Conservation (phyloP, 2,888 invertebrate species). For the Agonopterix heracliana region DNA sequence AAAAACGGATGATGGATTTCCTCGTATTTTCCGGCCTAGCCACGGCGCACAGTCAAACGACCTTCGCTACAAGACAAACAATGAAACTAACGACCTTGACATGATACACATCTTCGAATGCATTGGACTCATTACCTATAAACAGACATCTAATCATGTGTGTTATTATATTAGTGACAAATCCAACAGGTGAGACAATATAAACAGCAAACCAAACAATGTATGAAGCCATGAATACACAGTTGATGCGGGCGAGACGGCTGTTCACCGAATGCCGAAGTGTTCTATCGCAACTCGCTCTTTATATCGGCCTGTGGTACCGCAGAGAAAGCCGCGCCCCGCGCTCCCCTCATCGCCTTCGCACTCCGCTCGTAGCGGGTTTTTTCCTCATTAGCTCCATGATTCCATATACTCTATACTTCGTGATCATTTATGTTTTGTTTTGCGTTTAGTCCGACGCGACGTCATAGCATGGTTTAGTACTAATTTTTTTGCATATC, state of each 20-base stretch:
- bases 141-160: constrained; percentile 53
- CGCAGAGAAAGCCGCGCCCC: constrained; percentile 72
- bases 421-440: constrained; percentile 45
- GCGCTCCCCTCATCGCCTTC: constrained; percentile 51
- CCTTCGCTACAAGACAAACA: constrained; percentile 70
- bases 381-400: constrained; percentile 73
- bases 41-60: constrained; percentile 51
- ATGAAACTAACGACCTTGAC: constrained; percentile 72
- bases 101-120: constrained; percentile 57
- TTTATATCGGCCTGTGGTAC: constrained; percentile 66
- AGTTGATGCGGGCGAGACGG: constrained; percentile 71
- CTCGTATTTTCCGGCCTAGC: constrained; percentile 69
- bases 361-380: constrained; percentile 61
- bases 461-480: constrained; percentile 39
- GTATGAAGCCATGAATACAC: constrained; percentile 44
- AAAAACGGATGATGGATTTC: constrained; percentile 66
- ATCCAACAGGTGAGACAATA: constrained; percentile 39
- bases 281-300: constrained; percentile 66
- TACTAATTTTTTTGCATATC: constrained; percentile 16
- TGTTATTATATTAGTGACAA: constrained; percentile 60
- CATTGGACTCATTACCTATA: constrained; percentile 62
- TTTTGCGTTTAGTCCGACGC: constrained; percentile 46
- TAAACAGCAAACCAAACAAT: constrained; percentile 52
- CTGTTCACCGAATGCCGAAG: constrained; percentile 74
- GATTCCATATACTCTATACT: constrained; percentile 52